Evolutionary conservation across 2,888 invertebrate species (phyloP), one percentile per base, ranked within the genome.

Genomic region (Nephrotoma flavescens): DNA sequence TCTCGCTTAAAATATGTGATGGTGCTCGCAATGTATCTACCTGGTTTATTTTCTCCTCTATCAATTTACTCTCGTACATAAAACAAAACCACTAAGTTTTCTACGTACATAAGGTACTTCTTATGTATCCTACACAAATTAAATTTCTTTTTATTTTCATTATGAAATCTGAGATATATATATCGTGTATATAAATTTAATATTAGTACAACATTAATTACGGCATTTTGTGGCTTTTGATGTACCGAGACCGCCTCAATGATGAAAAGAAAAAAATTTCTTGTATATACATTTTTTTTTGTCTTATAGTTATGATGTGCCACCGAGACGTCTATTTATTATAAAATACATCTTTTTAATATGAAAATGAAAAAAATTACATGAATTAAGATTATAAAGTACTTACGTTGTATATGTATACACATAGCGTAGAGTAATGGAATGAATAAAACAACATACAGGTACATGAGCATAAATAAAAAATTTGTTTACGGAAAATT

Each of bases 201-300:
- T 85, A 85, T 85, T 85, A 85, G 85, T 85, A 85, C 44, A 85
- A 85, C 85, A 85, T 85, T 85, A 85, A 85, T 85, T 85, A 85
- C 85, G 85, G 85, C 85, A 85, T 85, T 85, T 85, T 85, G 85
- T 85, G 85, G 85, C 85, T 85, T 85, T 85, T 85, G 85, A 85
- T 85, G 85, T 85, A 85, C 85, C 85, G 85, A 85, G 85, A 85
- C 85, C 85, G 85, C 85, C 85, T 85, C 85, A 85, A 85, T 44
- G 85, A 85, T 85, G 85, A 85, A 85, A 85, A 44, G 42, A 85
- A 85, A 85, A 85, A 42, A 83, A 83, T 41, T 83, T 83, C 42
- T 83, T 83, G 9, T 47, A 83, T 83, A 83, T 83, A 83, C 1
- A 41, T 11, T 41, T n/a, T n/a, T n/a, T 42, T 42, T 84, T 42